These are phyloP conservation scores for Leptogaster cylindrica DNA, from an alignment of 2,888 invertebrate genomes.

Conservation along the genomic window DNA sequence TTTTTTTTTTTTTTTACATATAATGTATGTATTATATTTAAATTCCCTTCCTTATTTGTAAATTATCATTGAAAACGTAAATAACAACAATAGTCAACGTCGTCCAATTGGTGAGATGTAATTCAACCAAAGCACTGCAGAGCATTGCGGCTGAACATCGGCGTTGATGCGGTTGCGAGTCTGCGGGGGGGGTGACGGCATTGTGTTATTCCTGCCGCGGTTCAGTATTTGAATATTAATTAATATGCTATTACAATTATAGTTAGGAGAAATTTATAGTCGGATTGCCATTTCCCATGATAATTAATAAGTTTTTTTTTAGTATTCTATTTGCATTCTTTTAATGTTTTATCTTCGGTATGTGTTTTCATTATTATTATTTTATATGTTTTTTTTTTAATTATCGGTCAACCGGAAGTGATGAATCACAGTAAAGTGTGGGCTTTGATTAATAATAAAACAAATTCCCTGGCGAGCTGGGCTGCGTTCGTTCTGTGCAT, in stretches of 20 bases:
- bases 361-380: too few relatives aligned
- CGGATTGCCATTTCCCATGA: slow-evolving; percentile 16
- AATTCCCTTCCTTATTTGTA: neutral
- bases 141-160: neutral
- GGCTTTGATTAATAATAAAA: too few relatives aligned
- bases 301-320: too few relatives aligned
- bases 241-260: slow-evolving; percentile 13
- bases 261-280: slow-evolving; percentile 16
- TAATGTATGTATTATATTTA: neutral
- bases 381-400: too few relatives aligned
- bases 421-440: too few relatives aligned
- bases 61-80: neutral
- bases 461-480: too few relatives aligned
- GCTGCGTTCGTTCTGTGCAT: too few relatives aligned
- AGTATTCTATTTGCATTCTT: too few relatives aligned
- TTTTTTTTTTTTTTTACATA: neutral
- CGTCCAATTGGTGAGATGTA: neutral
- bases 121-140: slow-evolving; percentile 11
- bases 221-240: slow-evolving; percentile 19
- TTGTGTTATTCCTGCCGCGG: neutral
- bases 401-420: too few relatives aligned
- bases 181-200: neutral
- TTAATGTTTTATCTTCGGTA: too few relatives aligned
- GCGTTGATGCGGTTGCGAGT: too few relatives aligned
- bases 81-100: neutral